phyloP scores from a whole-genome alignment of 1,140 invertebrate species.

The Rhagoletis pomonella region DNA sequence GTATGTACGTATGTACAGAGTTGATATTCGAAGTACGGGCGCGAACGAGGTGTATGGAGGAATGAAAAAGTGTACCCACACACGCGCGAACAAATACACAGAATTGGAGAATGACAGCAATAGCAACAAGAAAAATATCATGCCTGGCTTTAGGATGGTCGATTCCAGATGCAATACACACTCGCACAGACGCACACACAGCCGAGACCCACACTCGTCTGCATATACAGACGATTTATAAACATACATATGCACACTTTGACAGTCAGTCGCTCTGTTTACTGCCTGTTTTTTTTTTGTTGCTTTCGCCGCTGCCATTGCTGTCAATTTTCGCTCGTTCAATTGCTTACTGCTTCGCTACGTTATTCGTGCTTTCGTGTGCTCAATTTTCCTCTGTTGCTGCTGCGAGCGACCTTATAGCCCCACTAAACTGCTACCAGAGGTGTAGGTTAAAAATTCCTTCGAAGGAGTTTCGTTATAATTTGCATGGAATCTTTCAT shows the following conservation, averaged over 20 bases:
- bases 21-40: conserved; percentile 20
- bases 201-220: neutral
- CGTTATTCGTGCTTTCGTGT: conserved; percentile 14
- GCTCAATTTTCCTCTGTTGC: conserved; percentile 35
- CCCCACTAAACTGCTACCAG: neutral
- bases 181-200: neutral
- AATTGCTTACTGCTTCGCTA: neutral
- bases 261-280: conserved; percentile 33
- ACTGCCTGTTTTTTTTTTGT: conserved; percentile 1
- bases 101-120: conserved; percentile 36
- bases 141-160: conserved; percentile 4
- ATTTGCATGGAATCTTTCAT: no score
- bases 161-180: neutral
- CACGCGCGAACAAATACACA: neutral
- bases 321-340: conserved; percentile 49
- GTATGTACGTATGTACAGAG: neutral
- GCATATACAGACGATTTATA: conserved; percentile 11
- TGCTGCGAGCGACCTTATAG: neutral
- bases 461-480: neutral
- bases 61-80: conserved; percentile 29
- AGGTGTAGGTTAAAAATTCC: neutral
- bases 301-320: conserved; percentile 41
- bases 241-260: neutral
- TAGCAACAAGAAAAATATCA: conserved; percentile 26
- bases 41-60: conserved; percentile 45